Conservation (phyloP, 1,140 invertebrate genomes). For the Tetranychus urticae region DNA sequence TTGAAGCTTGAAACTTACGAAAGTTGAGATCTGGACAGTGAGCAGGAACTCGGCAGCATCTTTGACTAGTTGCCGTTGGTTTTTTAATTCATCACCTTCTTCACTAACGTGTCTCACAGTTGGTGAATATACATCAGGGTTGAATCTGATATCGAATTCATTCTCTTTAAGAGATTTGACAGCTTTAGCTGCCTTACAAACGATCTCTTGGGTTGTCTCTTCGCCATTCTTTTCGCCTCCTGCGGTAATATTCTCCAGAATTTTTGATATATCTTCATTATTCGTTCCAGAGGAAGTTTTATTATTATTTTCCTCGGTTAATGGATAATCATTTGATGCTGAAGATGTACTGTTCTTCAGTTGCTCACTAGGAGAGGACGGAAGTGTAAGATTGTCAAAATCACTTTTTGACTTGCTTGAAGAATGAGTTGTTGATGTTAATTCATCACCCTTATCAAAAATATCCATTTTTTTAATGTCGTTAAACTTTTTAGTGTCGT, state of each 20-base stretch:
- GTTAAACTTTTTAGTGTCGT: background rate
- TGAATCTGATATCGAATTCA: slow-evolving; percentile 91
- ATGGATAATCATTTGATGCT: too few relatives aligned
- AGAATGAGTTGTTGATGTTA: background rate
- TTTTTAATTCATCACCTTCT: slow-evolving; percentile 38
- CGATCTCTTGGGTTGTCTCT: slow-evolving; percentile 64
- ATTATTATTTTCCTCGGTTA: too few relatives aligned
- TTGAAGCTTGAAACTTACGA: slow-evolving; percentile 36
- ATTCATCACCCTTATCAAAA: background rate
- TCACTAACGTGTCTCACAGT: slow-evolving; percentile 60
- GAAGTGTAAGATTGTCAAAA: too few relatives aligned
- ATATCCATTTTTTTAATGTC: background rate
- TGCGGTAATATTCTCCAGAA: slow-evolving; percentile 56
- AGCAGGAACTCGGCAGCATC: slow-evolving; percentile 87
- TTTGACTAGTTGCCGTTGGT: slow-evolving; percentile 65
- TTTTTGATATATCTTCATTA: slow-evolving; percentile 27
- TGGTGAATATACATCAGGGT: slow-evolving; percentile 89
- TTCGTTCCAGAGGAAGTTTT: too few relatives aligned
- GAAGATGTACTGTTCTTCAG: too few relatives aligned
- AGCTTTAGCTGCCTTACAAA: slow-evolving; percentile 57
- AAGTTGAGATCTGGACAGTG: slow-evolving; percentile 70
- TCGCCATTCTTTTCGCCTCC: slow-evolving; percentile 56
- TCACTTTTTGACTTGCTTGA: background rate
- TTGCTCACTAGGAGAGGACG: too few relatives aligned
- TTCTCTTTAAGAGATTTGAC: slow-evolving; percentile 48